Base-by-base conservation (phyloP, 2,113 vertebrate species). In the Gasterosteus aculeatus region DNA sequence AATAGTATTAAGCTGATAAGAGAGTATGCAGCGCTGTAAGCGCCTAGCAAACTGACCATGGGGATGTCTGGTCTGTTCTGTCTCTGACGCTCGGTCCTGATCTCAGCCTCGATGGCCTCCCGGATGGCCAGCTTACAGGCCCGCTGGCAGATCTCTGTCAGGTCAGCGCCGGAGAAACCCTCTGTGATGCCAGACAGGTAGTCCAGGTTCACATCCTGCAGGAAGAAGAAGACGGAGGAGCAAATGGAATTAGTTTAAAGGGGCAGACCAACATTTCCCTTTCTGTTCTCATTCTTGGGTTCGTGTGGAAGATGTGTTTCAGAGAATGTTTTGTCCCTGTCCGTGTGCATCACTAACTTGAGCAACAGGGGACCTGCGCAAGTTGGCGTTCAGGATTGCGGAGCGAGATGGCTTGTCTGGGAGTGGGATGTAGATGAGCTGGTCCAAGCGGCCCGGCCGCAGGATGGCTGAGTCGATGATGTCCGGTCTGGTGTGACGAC, bases 391-490 rank as follows among this genome's bases (percentile, higher is more conserved):
- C 2, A 99, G 95, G 69, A 99, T 98, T 66, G 86, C 89, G 3
- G 85, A 92, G 42, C 93, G 90, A n/a, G 76, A 94, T 26, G 42
- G 88, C 88, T 96, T 94, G 81, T 99, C 97, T 0, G 97, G 97
- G 87, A 99, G 92, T 0, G 97, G 97, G 89, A 99, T 99, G 81
- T 99, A 99, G 88, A 99, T 99, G 79, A 99, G 96, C 73, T 99
- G 97, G 91, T 98, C 97, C 79, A 99, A 93, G 49, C 97, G 96
- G 6, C 97, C 97, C 0, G 97, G 97, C 47, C 97, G 93, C 86
- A 99, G 87, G 84, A 99, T 99, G 81, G 97, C 97, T 4, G 97
- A 94, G 82, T 99, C 97, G 53, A 99, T 99, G 86, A 98, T 99
- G 93, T 99, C 97, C 1, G 97, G 97, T 63, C 97, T 92, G 19